phyloP scores from a whole-genome alignment of 2,797 vertebrate species.

The Phataginus tetradactyla region DNA sequence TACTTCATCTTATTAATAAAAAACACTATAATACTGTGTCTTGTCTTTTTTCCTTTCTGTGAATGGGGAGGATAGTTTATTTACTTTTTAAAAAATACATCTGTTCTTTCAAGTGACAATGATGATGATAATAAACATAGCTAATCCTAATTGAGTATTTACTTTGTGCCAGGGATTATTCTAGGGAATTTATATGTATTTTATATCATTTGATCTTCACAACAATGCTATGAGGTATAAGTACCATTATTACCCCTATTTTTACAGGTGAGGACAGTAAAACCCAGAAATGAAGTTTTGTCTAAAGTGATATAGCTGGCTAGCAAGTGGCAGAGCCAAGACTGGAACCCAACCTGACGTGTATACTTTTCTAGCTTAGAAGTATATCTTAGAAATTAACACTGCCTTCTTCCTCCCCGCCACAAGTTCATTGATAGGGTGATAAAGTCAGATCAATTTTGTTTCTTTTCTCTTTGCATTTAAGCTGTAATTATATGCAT shows the following conservation, averaged over 20 bases:
- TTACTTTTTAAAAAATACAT: conserved; percentile 35
- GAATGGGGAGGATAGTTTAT: neutral
- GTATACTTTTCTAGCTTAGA: neutral
- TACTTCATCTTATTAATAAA: conserved; percentile 32
- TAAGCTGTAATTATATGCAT: conserved; percentile 30
- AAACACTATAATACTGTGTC: neutral
- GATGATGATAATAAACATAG: neutral
- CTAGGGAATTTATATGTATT: neutral
- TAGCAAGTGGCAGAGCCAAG: neutral
- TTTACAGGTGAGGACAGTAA: conserved; percentile 30
- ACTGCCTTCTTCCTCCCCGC: neutral
- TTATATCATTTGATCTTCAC: conserved; percentile 36
- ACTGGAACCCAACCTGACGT: neutral
- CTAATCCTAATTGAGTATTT: neutral
- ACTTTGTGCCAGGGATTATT: neutral
- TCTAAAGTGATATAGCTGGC: neutral
- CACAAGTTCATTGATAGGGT: neutral
- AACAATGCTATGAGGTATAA: neutral
- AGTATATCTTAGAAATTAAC: neutral
- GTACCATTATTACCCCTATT: neutral
- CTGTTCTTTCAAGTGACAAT: conserved; percentile 45
- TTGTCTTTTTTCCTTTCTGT: conserved; percentile 30
- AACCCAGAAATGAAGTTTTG: conserved; percentile 16
- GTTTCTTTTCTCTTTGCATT: conserved; percentile 19
- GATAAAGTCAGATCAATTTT: neutral